Evolutionary conservation across 2,113 vertebrate genomes (phyloP), one percentile per base, ranked within the genome.

Genomic region (Cololabis saira): DNA sequence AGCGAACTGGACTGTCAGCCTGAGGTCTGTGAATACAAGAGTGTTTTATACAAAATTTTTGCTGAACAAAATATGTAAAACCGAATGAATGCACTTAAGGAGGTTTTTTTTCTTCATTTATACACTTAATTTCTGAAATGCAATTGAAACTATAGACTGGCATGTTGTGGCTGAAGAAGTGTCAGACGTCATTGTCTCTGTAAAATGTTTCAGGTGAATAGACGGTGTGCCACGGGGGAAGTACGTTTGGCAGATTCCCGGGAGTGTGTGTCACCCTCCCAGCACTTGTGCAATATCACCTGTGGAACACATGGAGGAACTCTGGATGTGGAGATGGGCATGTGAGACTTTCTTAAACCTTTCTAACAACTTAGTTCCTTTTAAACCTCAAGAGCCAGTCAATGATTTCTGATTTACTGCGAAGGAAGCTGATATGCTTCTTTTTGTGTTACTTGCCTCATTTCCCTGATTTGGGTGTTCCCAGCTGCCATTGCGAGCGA

Each of bases 1-100:
- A 94, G 94, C 0, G 78, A 92, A 15, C 67, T 93, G 68, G 96
- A 96, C 79, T 98, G 97, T 70, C 91, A 84, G 6, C 95, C 94
- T 51, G 96, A 96, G 95, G 96, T 96, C 52, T 90, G 84, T 72
- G 33, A 40, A 50, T 22, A 48, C 9, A 27, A 22, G 8, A 40
- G 15, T 13, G 12, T 5, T n/a, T 42, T 40, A 16, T 22, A 9
- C 15, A 37, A 40, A 24, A 21, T 15, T 5, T 45, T 13, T 8
- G 43, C n/a, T 45, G 1, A n/a, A n/a, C 15, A n/a, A 45, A 43
- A 43, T 6, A 43, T 2, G 24, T 7, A 42, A 2, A 13, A 16
- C 16, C 14, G 15, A 15, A 6, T 14, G 16, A 44, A 47, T 47
- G n/a, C 9, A 11, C n/a, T 45, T 16, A 16, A 7, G 44, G n/a